Evolutionary conservation across 1,140 invertebrate species (phyloP).

Genomic region (Musca vetustissima): DNA sequence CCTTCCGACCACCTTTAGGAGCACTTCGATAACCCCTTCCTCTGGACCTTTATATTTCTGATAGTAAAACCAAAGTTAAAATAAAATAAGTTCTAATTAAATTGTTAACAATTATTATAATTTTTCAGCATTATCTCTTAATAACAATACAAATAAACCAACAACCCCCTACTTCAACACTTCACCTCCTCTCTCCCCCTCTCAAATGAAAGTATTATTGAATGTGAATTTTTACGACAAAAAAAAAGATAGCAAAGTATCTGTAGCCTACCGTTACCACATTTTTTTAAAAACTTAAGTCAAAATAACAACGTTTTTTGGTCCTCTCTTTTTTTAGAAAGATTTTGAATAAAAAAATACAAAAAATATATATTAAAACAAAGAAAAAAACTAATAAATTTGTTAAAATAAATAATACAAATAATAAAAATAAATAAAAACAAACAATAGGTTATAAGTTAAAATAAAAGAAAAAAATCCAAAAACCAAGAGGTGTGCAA

Average conservation of each 20-base stretch:
- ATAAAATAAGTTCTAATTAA: too few species aligned
- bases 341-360: background rate
- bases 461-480: background rate
- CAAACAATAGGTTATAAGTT: background rate
- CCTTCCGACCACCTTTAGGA: too few species aligned
- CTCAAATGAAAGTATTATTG: too few species aligned
- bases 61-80: too few species aligned
- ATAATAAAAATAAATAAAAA: background rate
- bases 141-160: background rate
- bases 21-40: too few species aligned
- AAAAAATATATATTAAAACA: background rate
- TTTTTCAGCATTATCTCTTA: background rate
- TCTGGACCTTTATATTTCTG: too few species aligned
- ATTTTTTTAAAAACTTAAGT: slow-evolving; percentile 1
- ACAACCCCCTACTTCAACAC: background rate
- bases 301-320: background rate
- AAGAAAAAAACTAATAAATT: background rate
- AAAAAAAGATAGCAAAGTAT: background rate
- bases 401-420: background rate
- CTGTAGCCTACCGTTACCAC: slow-evolving; percentile 17
- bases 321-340: too few species aligned
- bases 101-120: too few species aligned
- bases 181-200: background rate
- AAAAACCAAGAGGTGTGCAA: background rate
- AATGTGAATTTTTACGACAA: background rate